Evolutionary conservation across 2,113 vertebrate species (phyloP), one percentile per base, ranked within the genome.

Genomic region (Suncus etruscus): DNA sequence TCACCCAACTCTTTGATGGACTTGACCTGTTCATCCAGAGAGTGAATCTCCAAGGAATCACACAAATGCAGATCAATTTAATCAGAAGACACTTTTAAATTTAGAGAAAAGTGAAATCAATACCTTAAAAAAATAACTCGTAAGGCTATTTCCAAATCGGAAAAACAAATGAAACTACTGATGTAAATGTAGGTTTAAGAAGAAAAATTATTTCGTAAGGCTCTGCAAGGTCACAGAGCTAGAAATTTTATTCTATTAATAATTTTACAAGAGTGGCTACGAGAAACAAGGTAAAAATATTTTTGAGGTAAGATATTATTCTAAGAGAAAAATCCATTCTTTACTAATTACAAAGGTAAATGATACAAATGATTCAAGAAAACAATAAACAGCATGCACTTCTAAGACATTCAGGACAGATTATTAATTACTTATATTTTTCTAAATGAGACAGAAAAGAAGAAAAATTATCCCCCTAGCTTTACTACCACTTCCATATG

Each of bases 131-230:
- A 58, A 61, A 14, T 54, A 61, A 61, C 58, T 61, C 58, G 39
- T 51, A 74, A 70, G 16, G 27, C 51, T 83, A 1, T 78, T 75
- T 82, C 15, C 29, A 89, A 89, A 70, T 66, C 18, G 76, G 80
- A 24, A 73, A 61, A 32, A 65, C 47, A 84, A 85, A 63, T 66
- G 81, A 87, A 76, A 75, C 5, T 75, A 89, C 4, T 24, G 81
- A 65, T 82, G 54, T 61, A 82, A 87, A 20, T 69, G 74, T 83
- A 31, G 89, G 5, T 86, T 91, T 87, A 95, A 91, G 31, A 87
- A 93, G 58, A 8, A 87, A 89, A 91, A 84, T 69, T 63, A 88
- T 31, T 77, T 91, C 29, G 86, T 47, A 58, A 93, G 89, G n/a
- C 11, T 31, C 32, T 81, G 54, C 24, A 29, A 91, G n/a, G 65